phyloP scores from a whole-genome alignment of 2,113 vertebrate genomes.

The Cyphomyrus discorhynchus region DNA sequence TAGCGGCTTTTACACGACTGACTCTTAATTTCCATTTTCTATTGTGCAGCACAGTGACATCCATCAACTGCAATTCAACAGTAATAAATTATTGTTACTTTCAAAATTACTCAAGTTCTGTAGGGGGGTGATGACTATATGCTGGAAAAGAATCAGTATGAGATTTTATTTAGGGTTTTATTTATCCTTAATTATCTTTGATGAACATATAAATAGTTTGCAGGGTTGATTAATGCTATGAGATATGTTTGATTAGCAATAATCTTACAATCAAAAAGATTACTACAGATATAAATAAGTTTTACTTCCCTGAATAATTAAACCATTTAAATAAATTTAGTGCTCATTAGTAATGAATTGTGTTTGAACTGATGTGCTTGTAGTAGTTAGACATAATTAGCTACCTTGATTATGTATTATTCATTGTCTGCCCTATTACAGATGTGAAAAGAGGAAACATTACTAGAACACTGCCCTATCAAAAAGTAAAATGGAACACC shows the following conservation, averaged over 20 bases:
- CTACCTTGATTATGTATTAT: neutral
- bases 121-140: neutral
- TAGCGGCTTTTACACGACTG: neutral
- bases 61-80: neutral
- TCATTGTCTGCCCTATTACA: neutral
- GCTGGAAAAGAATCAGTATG: neutral
- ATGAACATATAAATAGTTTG: neutral
- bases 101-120: neutral
- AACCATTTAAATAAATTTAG: neutral
- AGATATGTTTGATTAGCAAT: neutral
- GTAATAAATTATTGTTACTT: neutral
- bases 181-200: neutral
- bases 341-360: neutral
- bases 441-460: neutral
- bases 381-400: neutral
- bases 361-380: neutral
- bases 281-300: neutral
- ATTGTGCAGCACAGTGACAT: neutral
- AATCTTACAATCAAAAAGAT: neutral
- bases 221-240: neutral
- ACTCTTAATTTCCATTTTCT: neutral
- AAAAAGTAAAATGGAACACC: neutral
- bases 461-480: neutral
- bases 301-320: neutral
- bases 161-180: neutral